Base-by-base conservation (phyloP, 92 coral and sea anemone genomes). In the Porites cylindrica region DNA sequence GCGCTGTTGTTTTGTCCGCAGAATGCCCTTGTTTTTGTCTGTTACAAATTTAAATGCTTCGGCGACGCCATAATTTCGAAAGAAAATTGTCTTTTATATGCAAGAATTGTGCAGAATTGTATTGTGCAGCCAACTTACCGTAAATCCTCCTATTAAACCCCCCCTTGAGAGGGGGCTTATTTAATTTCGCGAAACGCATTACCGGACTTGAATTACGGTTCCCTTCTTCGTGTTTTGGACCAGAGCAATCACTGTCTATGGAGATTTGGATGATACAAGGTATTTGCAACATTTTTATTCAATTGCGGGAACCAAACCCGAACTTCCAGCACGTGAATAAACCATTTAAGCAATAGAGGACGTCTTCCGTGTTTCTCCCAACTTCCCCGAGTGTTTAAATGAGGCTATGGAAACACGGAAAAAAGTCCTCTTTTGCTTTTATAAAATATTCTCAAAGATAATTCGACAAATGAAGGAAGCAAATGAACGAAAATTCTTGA, bases 401-500 rank as follows among this genome's bases (percentile, higher is more conserved):
- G 70, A 65, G 70, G 70, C 70, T 65, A 65, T 65, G 70, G 70
- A 65, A 65, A 65, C 70, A 65, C 70, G 70, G 70, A 14, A 65
- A 65, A 65, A 65, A 65, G 70, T 65, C 70, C 29, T 65, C 70
- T 65, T 3, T 65, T 65, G 70, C 70, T 65, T 65, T 76, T 56
- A 26, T 21, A 56, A 54, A 76, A 76, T 76, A 23, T 56, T 76
- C 67, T 58, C 66, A 58, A 76, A 76, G 29, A 24, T 56, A 58
- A 76, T 56, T 75, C 19, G 64, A 58, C 80, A 76, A 75, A 75
- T 75, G 64, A 75, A 53, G 79, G 64, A 19, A 58, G 58, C 20
- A 20, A 23, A 47, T 76, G 23, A 54, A 52, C 58, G 11, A 23
- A 9, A 76, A 65, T 76, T 56, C 43, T 76, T 76, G 80, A 76